Evolutionary conservation across 92 coral and sea anemone genomes (phyloP).

Genomic region (Plumapathes pennacea): DNA sequence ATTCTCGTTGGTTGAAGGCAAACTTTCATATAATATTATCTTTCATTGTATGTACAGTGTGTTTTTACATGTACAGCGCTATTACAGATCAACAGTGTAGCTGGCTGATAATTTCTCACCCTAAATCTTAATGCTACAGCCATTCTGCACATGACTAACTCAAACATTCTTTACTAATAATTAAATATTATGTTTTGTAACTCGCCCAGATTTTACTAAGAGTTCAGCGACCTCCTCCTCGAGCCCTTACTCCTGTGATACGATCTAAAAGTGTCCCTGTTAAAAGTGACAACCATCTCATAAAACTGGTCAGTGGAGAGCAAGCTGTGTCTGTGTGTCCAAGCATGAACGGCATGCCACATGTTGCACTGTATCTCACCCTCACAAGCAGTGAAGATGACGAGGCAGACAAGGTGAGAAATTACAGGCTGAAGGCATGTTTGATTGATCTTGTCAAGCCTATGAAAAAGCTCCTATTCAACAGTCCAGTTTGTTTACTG

Average conservation of each 20-base stretch:
- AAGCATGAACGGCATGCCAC: conserved; percentile 68
- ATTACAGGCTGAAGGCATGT: background rate
- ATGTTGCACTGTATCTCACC: conserved; percentile 83
- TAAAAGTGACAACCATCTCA: conserved; percentile 86
- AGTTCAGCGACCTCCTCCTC: no score
- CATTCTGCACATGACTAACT: no score
- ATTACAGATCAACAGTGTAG: no score
- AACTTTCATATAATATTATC: no score
- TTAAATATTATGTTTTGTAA: no score
- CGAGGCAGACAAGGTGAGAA: conserved; percentile 74
- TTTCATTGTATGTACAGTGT: no score
- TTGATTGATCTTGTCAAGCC: background rate
- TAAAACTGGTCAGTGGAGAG: conserved; percentile 90
- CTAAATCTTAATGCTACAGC: no score
- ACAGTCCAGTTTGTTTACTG: background rate
- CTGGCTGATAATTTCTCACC: no score
- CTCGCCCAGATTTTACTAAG: no score
- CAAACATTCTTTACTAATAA: no score
- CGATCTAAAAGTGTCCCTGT: conserved; percentile 33
- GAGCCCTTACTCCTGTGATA: conserved; percentile 21
- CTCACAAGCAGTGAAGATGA: conserved; percentile 89
- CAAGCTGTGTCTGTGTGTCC: conserved; percentile 39
- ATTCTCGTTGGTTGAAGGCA: no score
- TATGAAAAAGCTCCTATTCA: background rate
- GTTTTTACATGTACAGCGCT: no score